Base-by-base conservation (phyloP, 2,888 invertebrate species). In the Amiota mariae region DNA sequence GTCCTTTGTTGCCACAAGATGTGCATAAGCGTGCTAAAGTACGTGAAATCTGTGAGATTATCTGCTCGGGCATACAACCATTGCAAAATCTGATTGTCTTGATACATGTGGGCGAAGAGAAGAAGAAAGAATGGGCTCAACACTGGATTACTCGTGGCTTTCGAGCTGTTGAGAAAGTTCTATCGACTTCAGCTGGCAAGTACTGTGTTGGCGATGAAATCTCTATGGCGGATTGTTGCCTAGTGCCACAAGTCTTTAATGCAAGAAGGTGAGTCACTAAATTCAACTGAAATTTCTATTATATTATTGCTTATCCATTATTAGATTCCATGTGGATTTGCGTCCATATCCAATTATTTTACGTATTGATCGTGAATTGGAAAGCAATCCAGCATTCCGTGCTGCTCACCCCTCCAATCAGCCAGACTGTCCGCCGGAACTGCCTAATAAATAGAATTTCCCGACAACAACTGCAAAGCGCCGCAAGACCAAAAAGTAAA, bases 161-260 rank as follows among this genome's bases (percentile, higher is more conserved):
- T 87, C 92, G 93, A 88, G 98, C 97, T 0, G 94, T 98, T 9
- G 98, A 99, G 91, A 95, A 95, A 87, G 91, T 97, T 49, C 90
- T 99, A 11, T 93, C 94, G 0, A 92, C 94, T 2, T 95, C 95
- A 70, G 95, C 97, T 68, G 97, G 97, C 10, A 96, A 96, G 88
- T 98, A 96, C 88, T 97, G 96, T 87, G 95, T 98, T 3, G 98
- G 98, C 0, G 97, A 99, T 90, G 95, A 95, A 81, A 94, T 99
- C 75, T 96, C 98, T 0, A 91, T 98, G 87, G 98, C 98, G 8
- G 99, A 99, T 90, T 95, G 97, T 86, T 98, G 97, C 88, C 91
- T 99, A 75, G 96, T 98, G 70, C 98, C 98, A 66, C 98, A 99
- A 91, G 95, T 98, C 72, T 97, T 96, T 89, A 98, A 97, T 91